Evolutionary conservation across 1,140 invertebrate genomes (phyloP).

Genomic region (Drepana arcuata): DNA sequence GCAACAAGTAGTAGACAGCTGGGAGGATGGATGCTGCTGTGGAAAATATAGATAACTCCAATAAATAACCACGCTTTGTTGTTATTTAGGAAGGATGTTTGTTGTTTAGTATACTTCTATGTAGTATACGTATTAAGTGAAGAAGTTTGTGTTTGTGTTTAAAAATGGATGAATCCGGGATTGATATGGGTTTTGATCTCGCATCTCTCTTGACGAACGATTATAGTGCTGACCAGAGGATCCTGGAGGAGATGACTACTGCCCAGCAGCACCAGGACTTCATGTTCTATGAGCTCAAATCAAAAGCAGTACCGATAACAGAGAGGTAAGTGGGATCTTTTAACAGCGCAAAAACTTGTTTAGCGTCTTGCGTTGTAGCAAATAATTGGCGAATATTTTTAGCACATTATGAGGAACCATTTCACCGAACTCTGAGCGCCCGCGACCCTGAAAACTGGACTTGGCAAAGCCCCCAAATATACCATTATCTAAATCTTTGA

Average conservation of each 20-base stretch:
- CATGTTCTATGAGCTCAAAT: conserved; percentile 80
- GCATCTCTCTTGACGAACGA: conserved; percentile 74
- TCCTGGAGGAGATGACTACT: conserved; percentile 71
- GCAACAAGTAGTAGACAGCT: conserved; percentile 66
- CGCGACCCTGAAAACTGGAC: conserved; percentile 57
- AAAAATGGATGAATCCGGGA: conserved; percentile 78
- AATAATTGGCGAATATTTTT: conserved; percentile 53
- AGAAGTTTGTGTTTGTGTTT: conserved; percentile 51
- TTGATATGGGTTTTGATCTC: conserved; percentile 81
- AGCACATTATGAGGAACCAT: conserved; percentile 58
- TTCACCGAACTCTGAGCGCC: conserved; percentile 43
- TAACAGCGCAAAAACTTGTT: conserved; percentile 12
- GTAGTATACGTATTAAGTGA: conserved; percentile 34
- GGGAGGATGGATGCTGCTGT: conserved; percentile 58
- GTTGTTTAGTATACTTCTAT: conserved; percentile 28
- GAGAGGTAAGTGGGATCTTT: conserved; percentile 73
- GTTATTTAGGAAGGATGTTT: conserved; percentile 26
- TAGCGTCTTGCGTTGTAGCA: conserved; percentile 17
- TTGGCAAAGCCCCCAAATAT: conserved; percentile 57
- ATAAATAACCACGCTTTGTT: conserved; percentile 43
- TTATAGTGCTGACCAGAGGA: conserved; percentile 70
- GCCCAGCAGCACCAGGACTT: conserved; percentile 73
- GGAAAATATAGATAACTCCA: conserved; percentile 34
- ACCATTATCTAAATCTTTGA: too few relatives aligned
- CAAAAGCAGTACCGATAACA: conserved; percentile 75